Base-by-base conservation (phyloP, 2,888 invertebrate genomes). In the Tenthredo distinguenda region DNA sequence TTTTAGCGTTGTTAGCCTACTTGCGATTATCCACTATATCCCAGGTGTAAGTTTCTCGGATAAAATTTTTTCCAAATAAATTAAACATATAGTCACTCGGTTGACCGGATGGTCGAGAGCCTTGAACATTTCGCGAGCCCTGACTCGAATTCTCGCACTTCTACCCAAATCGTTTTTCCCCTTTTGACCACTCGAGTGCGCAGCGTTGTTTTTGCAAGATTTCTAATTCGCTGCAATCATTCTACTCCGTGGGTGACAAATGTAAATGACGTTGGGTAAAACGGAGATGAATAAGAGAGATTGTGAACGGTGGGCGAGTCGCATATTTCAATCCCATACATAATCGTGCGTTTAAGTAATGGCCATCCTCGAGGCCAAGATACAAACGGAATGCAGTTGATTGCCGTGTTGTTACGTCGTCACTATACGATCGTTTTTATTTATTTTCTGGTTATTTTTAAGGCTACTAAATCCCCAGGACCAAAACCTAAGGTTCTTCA, bases 1-100 rank as follows among this genome's bases (percentile, higher is more conserved):
- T 77, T 77, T 55, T 74, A 43, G 37, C 71, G 18, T n/a, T n/a
- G 71, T 26, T 55, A 55, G 55, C 77, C 77, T 77, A 77, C 77
- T 77, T 77, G 34, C 34, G 55, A 55, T 55, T 55, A 18, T n/a
- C 55, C n/a, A 55, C 47, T 47, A 47, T 18, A 55, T 47, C 40
- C 50, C 18, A 18, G 18, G 5, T 21, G 58, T 7, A 2, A 21
- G 26, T 62, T 62, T 26, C 62, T 62, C 21, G 3, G 26, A 21
- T 26, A 10, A 62, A 26, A 62, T 62, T 21, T 62, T 62, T 10
- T 9, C 1, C 10, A 26, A 12, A 62, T 26, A 62, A 26, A 4
- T 26, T 7, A 47, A 47, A 55, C 2, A n/a, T 2, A n/a, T 2
- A n/a, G 55, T n/a, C n/a, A 6, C 7, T n/a, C 7, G n/a, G 7